These are phyloP conservation scores for Psittacara wagleri DNA, from an alignment of 2,113 vertebrate genomes.

Conservation along the genomic window DNA sequence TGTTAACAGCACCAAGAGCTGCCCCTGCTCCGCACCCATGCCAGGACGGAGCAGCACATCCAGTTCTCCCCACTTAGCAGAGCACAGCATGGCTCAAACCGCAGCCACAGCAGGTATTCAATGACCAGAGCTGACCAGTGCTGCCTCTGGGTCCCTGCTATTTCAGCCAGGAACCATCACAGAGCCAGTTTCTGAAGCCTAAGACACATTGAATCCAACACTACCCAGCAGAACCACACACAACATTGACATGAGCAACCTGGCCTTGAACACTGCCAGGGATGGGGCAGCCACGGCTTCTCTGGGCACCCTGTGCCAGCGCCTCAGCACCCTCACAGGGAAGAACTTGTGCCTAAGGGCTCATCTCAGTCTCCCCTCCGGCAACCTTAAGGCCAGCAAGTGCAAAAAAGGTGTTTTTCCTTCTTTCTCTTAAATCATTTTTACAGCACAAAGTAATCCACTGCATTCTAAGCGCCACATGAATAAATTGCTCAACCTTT, in stretches of 20 bases:
- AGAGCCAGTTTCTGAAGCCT: neutral
- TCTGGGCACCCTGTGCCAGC: neutral
- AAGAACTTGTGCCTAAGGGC: neutral
- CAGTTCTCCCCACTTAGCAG: neutral
- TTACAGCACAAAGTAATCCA: neutral
- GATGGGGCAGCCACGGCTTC: neutral
- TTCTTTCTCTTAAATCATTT: neutral
- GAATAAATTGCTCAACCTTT: conserved; percentile 55
- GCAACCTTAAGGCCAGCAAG: neutral
- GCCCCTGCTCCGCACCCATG: rapidly evolving
- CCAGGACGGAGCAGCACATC: neutral
- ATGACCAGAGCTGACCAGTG: rapidly evolving
- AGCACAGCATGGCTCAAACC: neutral
- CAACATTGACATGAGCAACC: neutral
- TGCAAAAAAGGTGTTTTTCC: neutral
- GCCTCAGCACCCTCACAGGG: neutral
- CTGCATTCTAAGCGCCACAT: neutral
- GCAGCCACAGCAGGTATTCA: rapidly evolving
- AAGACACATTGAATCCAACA: neutral
- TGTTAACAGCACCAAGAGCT: neutral
- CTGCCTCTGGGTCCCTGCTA: neutral
- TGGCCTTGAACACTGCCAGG: neutral
- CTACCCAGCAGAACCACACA: neutral
- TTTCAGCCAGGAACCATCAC: neutral
- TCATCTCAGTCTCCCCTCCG: neutral